Percentiles rank a stretch among this genome's conserved stretches.
These are phyloP conservation scores for Lethrus apterus DNA, from an alignment of 1,140 invertebrate genomes.

Conservation along the genomic window DNA sequence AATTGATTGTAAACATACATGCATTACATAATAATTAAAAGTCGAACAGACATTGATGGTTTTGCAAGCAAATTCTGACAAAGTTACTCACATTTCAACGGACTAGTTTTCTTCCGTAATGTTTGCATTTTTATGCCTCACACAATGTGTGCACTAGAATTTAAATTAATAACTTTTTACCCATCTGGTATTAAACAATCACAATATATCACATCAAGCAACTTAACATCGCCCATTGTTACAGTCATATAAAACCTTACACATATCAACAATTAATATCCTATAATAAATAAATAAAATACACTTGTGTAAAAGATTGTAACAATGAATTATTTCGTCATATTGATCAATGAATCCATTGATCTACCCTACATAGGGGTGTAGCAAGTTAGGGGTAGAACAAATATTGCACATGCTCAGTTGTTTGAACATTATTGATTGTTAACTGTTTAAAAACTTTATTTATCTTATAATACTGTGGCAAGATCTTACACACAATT, in stretches of 20 bases:
- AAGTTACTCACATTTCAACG: conserved; percentile 75
- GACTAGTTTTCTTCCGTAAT: conserved; percentile 79
- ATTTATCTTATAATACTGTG: not conserved
- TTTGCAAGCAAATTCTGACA: too few relatives aligned
- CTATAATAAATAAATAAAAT: too few relatives aligned
- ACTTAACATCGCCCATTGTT: conserved; percentile 18
- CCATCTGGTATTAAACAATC: conserved; percentile 23
- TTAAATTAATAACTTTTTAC: conserved; percentile 16
- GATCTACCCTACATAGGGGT: conserved; percentile 22
- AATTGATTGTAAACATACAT: too few relatives aligned
- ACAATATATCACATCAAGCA: conserved; percentile 21
- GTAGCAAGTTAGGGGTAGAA: conserved; percentile 19
- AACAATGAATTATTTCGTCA: conserved; percentile 17
- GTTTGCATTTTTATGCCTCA: conserved; percentile 61
- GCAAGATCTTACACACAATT: not conserved
- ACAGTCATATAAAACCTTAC: conserved; percentile 1
- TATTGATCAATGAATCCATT: conserved; percentile 27
- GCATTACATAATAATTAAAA: too few relatives aligned
- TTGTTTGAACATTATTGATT: conserved; percentile 20
- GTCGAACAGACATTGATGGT: too few relatives aligned
- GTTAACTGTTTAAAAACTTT: conserved; percentile 15
- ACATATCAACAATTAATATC: conserved; percentile 6
- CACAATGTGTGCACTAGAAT: not conserved
- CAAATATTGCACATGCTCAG: conserved; percentile 26
- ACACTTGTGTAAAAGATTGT: not conserved